Evolutionary conservation across 2,888 invertebrate species (phyloP), one percentile per base, ranked within the genome.

Genomic region (Polydrusus tereticollis): DNA sequence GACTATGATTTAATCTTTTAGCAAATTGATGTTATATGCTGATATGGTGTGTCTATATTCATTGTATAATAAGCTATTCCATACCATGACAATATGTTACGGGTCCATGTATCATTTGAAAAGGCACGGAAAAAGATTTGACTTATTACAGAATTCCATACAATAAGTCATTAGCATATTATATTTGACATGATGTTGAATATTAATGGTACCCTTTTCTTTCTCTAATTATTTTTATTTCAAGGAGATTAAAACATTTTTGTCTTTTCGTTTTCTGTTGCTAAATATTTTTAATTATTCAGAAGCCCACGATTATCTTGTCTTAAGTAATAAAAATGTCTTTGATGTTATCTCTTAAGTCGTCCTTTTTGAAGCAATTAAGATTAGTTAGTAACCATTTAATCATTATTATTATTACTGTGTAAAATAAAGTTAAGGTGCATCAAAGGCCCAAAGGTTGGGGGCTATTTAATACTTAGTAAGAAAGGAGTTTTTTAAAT

Each of bases 181-280:
- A 55, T n/a, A 55, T 55, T 23, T 29, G 8, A 29, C 18, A 29
- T 23, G 2, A 29, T 3, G 29, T 29, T 55, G 10, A 55, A 55
- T 55, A 55, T 55, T 33, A 55, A 55, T 55, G 16, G 29, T 26
- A 55, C 16, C 52, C 29, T 55, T 55, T 55, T 55, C 29, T 55
- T 29, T 55, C 16, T 8, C 29, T 55, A 29, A 55, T 55, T 55
- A 55, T 55, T 55, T 29, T 55, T 55, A 55, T 29, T 55, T 29
- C 52, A 55, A 55, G 52, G 29, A 55, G 29, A 55, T 5, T 29
- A 3, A 55, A 29, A 14, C 18, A 50, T 16, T 29, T 16, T 55
- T 55, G 52, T 26, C 29, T 33, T 29, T 29, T 55, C 52, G 29
- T 18, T 55, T 29, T 55, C 29, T 10, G 29, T 10, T 29, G 16